Percentiles rank a stretch among this genome's conserved stretches.
Evolutionary conservation across 1,140 invertebrate species (phyloP).

Genomic region (Teleogryllus occipitalis): DNA sequence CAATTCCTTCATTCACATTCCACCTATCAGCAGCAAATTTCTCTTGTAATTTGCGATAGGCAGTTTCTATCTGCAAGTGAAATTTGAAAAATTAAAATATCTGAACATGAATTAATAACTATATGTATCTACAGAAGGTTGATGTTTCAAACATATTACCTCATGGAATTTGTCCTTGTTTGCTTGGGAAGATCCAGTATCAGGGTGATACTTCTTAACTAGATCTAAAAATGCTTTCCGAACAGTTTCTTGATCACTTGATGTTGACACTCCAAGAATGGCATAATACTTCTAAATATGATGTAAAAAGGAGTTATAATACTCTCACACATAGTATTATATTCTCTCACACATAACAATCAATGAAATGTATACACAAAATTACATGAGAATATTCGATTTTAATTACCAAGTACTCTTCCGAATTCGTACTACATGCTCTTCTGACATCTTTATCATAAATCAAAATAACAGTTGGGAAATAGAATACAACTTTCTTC

Average conservation of each 20-base stretch:
- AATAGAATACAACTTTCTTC: too few species aligned
- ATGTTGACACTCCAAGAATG: slow-evolving; percentile 52
- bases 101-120: neutral
- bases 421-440: too few species aligned
- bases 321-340: too few species aligned
- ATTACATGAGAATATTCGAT: too few species aligned
- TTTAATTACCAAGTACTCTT: too few species aligned
- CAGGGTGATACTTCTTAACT: slow-evolving; percentile 75
- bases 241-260: slow-evolving; percentile 61
- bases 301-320: neutral
- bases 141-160: slow-evolving; percentile 33
- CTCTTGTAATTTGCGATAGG: slow-evolving; percentile 44
- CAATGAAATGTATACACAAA: too few species aligned
- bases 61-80: slow-evolving; percentile 41
- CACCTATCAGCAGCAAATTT: slow-evolving; percentile 34
- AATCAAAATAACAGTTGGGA: too few species aligned
- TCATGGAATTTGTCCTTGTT: slow-evolving; percentile 61
- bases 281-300: slow-evolving; percentile 52
- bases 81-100: slow-evolving; percentile 6
- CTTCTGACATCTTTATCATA: too few species aligned
- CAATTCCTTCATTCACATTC: slow-evolving; percentile 30
- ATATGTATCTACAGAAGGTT: neutral
- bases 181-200: slow-evolving; percentile 56
- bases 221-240: slow-evolving; percentile 61
- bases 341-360: too few species aligned